Base-by-base conservation (phyloP, 2,888 invertebrate species). In the Drosophila demipolita region DNA sequence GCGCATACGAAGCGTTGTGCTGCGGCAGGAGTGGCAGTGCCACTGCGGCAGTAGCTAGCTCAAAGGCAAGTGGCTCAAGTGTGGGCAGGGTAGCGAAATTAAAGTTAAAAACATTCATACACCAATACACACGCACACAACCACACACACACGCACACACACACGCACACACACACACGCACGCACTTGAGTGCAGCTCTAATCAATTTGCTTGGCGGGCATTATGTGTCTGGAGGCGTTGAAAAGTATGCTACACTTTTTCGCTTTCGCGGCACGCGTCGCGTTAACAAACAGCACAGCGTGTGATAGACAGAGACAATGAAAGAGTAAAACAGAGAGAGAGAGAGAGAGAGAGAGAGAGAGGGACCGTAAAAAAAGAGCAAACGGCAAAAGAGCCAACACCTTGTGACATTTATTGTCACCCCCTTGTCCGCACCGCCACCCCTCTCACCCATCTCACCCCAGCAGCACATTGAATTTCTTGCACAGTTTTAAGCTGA, bases 341-440 rank as follows among this genome's bases (percentile, higher is more conserved):
- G 26, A 29, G n/a, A 33, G 2, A 20, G 15, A 23, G 15, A 23
- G 1, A 15, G 17, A 11, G 6, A 15, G 1, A 5, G 17, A 17
- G 35, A 26, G 15, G 15, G 2, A 12, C n/a, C 5, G 20, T 12
- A 8, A 29, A 29, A 33, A 20, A 48, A 63, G n/a, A 32, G 49
- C 66, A 49, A 55, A 61, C 42, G 36, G 40, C 62, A 66, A 57
- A 45, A 68, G 66, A 66, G 54, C 38, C 62, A 75, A 84, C 80
- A 84, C 88, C 84, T 84, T 86, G 73, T 83, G 86, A 84, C 88
- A 85, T 85, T 83, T 85, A 85, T 82, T 71, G 83, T 66, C 66
- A 69, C 65, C 68, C 62, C 68, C 68, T 60, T 61, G 50, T 72
- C 68, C 57, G 68, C 62, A 59, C 49, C 26, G 1, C 20, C 12